These are phyloP conservation scores for Mya arenaria DNA, from an alignment of 1,140 invertebrate genomes.

Conservation along the genomic window DNA sequence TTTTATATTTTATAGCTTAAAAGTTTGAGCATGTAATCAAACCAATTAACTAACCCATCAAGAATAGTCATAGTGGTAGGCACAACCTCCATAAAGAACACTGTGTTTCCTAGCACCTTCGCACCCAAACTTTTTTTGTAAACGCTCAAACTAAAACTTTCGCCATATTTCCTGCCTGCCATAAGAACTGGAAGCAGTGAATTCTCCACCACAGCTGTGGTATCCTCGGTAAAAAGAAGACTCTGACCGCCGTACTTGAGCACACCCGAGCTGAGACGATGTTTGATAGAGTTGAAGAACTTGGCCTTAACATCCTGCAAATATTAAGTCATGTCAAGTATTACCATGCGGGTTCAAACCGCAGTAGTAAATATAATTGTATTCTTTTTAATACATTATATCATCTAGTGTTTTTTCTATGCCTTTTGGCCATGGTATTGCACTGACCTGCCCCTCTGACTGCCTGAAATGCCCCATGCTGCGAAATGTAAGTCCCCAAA, in stretches of 20 bases:
- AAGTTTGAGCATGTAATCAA: too few relatives aligned
- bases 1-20: too few relatives aligned
- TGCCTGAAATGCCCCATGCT: too few relatives aligned
- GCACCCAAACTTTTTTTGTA: conserved; percentile 86
- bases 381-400: too few relatives aligned
- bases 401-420: too few relatives aligned
- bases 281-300: conserved; percentile 84
- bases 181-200: conserved; percentile 65
- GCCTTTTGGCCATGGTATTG: too few relatives aligned
- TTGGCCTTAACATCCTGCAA: conserved; percentile 85
- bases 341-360: too few relatives aligned
- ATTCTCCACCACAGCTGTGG: conserved; percentile 31
- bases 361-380: too few relatives aligned
- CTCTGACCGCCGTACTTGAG: conserved; percentile 84
- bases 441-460: too few relatives aligned
- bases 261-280: conserved; percentile 81
- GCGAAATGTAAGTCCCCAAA: too few relatives aligned
- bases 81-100: conserved; percentile 92
- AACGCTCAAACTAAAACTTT: conserved; percentile 88
- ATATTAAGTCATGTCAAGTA: too few relatives aligned
- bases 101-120: conserved; percentile 88
- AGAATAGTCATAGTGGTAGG: conserved; percentile 89
- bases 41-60: conserved; percentile 82
- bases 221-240: conserved; percentile 83
- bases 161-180: conserved; percentile 76